Percentiles rank a stretch among this genome's conserved stretches.
These are phyloP conservation scores for Coelogynopora nodosa DNA, from an alignment of 2,888 invertebrate genomes.

Conservation along the genomic window DNA sequence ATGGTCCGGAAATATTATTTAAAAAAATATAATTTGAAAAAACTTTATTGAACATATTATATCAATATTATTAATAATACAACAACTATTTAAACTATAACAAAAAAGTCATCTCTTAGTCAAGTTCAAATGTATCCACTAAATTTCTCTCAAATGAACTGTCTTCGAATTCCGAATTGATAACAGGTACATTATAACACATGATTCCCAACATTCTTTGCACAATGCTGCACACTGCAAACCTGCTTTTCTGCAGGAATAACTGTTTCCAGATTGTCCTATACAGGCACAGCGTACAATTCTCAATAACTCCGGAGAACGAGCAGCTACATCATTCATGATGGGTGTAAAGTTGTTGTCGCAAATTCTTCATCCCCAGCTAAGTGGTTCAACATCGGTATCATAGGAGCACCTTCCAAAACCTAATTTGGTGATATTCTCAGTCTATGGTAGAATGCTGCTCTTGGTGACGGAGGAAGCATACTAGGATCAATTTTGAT, in stretches of 20 bases:
- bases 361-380: not conserved
- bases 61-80: not conserved
- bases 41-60: too few species aligned
- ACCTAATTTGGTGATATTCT: not conserved
- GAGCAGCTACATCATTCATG: not conserved
- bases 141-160: not conserved
- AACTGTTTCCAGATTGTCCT: not conserved
- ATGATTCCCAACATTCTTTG: not conserved
- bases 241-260: not conserved
- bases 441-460: not conserved
- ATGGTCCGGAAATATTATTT: too few species aligned
- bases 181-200: not conserved
- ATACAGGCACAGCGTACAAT: not conserved
- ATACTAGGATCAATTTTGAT: not conserved
- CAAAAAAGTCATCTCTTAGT: too few species aligned
- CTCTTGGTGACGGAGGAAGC: not conserved
- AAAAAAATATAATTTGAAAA: too few species aligned
- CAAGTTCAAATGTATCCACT: conserved; percentile 29
- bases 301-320: not conserved
- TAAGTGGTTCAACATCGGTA: not conserved
- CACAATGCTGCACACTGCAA: not conserved
- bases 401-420: too few species aligned
- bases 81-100: not conserved
- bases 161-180: not conserved
- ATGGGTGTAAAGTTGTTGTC: not conserved